Evolutionary conservation across 2,113 vertebrate genomes (phyloP).

Genomic region (Baryphthengus martii): DNA sequence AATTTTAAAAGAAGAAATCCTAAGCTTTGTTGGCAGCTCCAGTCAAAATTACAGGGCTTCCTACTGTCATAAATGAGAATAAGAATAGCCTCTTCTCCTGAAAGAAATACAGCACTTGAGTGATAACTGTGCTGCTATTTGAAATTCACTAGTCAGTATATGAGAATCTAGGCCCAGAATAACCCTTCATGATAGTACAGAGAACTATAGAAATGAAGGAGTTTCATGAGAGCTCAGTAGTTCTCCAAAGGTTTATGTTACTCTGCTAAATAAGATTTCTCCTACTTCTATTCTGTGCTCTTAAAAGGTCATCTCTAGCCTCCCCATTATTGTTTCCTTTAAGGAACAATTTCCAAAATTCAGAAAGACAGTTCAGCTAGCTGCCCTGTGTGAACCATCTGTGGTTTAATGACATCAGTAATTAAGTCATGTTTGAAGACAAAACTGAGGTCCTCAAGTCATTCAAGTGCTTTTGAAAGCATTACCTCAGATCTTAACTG

Average conservation of each 20-base stretch:
- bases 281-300: background rate
- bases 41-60: background rate
- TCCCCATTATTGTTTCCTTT: background rate
- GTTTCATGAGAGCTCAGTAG: background rate
- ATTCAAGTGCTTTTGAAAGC: background rate
- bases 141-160: background rate
- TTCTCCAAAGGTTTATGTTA: background rate
- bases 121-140: background rate
- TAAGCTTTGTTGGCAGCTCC: background rate
- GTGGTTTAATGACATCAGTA: background rate
- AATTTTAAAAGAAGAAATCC: background rate
- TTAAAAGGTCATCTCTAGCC: background rate
- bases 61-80: background rate
- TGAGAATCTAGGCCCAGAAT: background rate
- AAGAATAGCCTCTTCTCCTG: background rate
- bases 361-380: background rate
- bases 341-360: background rate
- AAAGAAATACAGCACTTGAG: background rate
- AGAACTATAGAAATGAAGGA: background rate
- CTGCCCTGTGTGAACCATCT: background rate
- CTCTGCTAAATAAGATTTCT: background rate
- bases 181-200: background rate
- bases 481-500: background rate
- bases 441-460: background rate
- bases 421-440: background rate